A percentile compares a stretch with the other conserved stretches of the same genome.
Conservation (phyloP, 2,797 vertebrate species). For the Aplochiton taeniatus region DNA sequence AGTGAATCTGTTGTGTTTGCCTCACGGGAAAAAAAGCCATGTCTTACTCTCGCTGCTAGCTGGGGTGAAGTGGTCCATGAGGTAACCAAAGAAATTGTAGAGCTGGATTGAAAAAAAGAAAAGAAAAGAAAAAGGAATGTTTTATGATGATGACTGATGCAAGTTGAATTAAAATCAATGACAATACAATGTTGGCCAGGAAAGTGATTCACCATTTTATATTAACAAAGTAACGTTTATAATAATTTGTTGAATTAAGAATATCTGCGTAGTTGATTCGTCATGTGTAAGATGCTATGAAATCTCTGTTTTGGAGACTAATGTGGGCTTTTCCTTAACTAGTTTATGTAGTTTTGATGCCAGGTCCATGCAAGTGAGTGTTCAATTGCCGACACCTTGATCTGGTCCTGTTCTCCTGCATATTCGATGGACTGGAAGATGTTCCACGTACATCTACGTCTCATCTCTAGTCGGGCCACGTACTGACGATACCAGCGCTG, state of each 20-base stretch:
- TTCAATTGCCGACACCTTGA: slow-evolving; percentile 77
- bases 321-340: background rate
- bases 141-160: too few relatives aligned
- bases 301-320: too few relatives aligned
- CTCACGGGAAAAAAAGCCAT: background rate
- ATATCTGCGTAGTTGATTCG: too few relatives aligned
- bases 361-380: background rate
- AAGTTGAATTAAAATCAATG: too few relatives aligned
- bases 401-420: slow-evolving; percentile 89
- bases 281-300: too few relatives aligned
- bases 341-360: background rate
- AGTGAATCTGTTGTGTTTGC: background rate
- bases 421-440: slow-evolving; percentile 96
- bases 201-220: background rate
- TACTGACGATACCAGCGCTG: slow-evolving; percentile 93
- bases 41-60: slow-evolving; percentile 85
- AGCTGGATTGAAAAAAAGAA: slow-evolving; percentile 74
- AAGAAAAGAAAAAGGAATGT: background rate
- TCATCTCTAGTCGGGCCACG: slow-evolving; percentile 82
- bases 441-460: slow-evolving; percentile 84
- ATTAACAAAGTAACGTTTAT: too few relatives aligned
- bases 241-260: background rate
- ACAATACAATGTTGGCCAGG: too few relatives aligned
- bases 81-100: slow-evolving; percentile 88
- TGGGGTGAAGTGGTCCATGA: slow-evolving; percentile 88